Evolutionary conservation across 2,113 vertebrate genomes (phyloP).

Genomic region (Galeopterus variegatus): DNA sequence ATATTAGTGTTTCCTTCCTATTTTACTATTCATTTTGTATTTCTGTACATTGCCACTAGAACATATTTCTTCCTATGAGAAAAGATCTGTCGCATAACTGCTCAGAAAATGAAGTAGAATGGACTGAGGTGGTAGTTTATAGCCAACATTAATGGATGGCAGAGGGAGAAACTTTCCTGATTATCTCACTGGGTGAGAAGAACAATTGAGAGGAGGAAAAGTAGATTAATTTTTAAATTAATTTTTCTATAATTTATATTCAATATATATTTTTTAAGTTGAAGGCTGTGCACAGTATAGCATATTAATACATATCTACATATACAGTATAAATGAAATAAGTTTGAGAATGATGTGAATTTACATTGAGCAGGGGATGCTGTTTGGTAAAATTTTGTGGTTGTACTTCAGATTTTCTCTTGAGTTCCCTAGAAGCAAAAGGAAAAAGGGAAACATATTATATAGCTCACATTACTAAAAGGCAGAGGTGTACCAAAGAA

Average conservation of each 20-base stretch:
- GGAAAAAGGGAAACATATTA: neutral
- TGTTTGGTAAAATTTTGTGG: neutral
- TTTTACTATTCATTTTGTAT: constrained; percentile 25
- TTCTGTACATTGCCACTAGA: neutral
- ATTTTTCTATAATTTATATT: neutral
- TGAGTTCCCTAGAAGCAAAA: constrained; percentile 16
- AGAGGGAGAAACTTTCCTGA: neutral
- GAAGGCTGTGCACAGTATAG: neutral
- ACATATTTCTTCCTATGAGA: neutral
- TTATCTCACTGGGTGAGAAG: neutral
- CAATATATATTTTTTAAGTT: neutral
- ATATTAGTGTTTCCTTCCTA: constrained; percentile 28
- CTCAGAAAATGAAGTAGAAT: neutral
- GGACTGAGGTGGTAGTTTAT: neutral
- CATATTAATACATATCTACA: neutral
- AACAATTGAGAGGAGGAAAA: neutral
- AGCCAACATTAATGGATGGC: neutral
- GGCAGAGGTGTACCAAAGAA: neutral
- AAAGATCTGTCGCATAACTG: neutral
- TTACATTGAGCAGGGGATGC: neutral
- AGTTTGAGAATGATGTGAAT: neutral
- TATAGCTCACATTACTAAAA: neutral
- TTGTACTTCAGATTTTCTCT: neutral
- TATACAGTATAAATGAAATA: neutral
- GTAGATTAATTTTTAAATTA: neutral